Evolutionary conservation across 2,888 invertebrate species (phyloP).

Genomic region (Autographa gamma): DNA sequence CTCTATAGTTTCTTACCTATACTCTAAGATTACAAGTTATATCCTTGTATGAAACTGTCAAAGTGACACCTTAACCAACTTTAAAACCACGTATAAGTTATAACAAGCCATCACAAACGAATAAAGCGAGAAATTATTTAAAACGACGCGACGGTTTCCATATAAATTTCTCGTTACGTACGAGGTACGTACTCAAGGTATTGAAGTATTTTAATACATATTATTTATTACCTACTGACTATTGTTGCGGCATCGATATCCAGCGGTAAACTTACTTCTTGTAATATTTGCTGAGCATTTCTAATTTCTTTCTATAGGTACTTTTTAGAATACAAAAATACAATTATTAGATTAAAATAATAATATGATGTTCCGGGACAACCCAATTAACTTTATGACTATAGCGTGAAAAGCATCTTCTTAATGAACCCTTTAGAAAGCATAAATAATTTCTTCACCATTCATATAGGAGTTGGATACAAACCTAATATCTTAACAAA

Average conservation of each 20-base stretch:
- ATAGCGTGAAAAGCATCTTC: background rate
- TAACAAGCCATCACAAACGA: constrained; percentile 29
- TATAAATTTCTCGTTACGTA: constrained; percentile 27
- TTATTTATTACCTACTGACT: too few species aligned
- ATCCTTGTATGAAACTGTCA: background rate
- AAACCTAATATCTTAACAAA: background rate
- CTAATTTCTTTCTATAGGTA: background rate
- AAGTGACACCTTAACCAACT: constrained; percentile 18
- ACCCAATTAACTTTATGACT: background rate
- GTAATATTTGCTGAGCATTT: background rate
- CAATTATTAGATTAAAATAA: too few species aligned
- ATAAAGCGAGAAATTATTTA: constrained; percentile 27
- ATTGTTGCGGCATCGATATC: background rate
- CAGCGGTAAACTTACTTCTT: background rate
- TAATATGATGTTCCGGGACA: too few species aligned
- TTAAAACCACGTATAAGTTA: constrained; percentile 26
- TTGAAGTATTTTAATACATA: background rate
- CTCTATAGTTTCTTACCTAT: too few species aligned
- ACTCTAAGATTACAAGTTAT: too few species aligned
- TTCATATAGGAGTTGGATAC: background rate
- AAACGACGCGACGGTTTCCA: constrained; percentile 8
- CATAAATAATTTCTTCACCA: background rate
- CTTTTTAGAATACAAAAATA: background rate
- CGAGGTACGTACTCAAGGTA: constrained; percentile 17
- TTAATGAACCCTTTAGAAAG: background rate